Evolutionary conservation across 2,797 vertebrate genomes (phyloP), one percentile per base, ranked within the genome.

Genomic region (Fratercula arctica): DNA sequence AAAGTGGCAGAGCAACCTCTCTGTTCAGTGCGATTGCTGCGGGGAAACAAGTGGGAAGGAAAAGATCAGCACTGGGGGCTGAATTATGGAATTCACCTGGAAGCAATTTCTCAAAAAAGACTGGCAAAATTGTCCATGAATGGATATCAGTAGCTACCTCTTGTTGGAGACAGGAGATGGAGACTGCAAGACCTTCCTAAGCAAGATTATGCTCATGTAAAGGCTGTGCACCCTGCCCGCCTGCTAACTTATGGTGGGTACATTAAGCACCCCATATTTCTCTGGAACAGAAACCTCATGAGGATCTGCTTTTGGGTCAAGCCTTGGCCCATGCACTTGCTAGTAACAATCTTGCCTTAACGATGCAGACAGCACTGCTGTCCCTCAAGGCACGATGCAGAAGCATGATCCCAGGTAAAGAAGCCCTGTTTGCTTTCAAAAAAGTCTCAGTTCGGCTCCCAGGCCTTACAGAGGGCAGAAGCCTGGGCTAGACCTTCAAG

Each of bases 321-420:
- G 45, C 20, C 74, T 96, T 77, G 91, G 88, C 14, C 57, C 75
- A 1, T 20, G 29, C 5, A 3, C 15, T 51, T 95, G 86, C 13
- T 43, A 28, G 26, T 16, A 19, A 51, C 85, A 93, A 3, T 50
- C 68, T 50, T 15, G 18, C 23, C 69, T 95, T 12, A 1, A 2
- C 0, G 33, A 81, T 57, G 54, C 14, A 1, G 67, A 76, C 5
- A 29, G 45, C 3, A 4, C 17, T 24, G n/a, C 93, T 64, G 89
- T 35, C 35, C 93, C 90, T 50, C 60, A 74, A 70, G 79, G 75
- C 2, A 70, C 59, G 20, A 61, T 93, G 16, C 94, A 70, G 0
- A 77, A 94, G 16, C 81, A 31, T 63, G 68, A 93, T 17, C 94
- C 35, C 85, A 95, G 85, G 85, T 94, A 54, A 90, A 94, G 43